Base-by-base conservation (phyloP, 2,113 vertebrate species). In the Anoplopoma fimbria region DNA sequence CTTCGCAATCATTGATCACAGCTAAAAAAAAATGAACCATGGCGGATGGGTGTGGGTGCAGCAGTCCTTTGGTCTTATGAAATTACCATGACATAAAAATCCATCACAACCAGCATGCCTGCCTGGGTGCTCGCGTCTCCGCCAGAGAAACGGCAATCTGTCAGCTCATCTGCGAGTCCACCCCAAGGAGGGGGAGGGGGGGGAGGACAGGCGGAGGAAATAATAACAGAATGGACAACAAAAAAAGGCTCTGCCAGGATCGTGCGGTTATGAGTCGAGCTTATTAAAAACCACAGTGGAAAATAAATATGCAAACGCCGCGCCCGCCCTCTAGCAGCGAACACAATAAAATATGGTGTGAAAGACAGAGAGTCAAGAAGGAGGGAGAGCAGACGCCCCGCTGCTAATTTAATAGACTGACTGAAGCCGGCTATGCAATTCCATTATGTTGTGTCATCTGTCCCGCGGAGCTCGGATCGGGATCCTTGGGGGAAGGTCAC, bases 131-230 rank as follows among this genome's bases (percentile, higher is more conserved):
- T 88, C 55, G 27, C 74, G 64, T 77, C 86, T 84, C 68, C 78
- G 85, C 58, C 89, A 90, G 78, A 86, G 88, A 60, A 64, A 83
- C 65, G n/a, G 88, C 92, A 93, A 94, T 93, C 91, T 92, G 92
- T 93, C 81, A 71, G 77, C 82, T 91, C 89, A 90, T 94, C 91
- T 92, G 90, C n/a, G 47, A 80, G 85, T 72, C 75, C 73, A 73
- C 84, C 80, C 81, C 73, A 51, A 79, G 80, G 68, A 87, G 67
- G 64, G 62, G 62, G 60, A 79, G 80, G 68, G 86, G 67, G 64
- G 62, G 62, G 60, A 61, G 73, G 69, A 81, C 61, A 13, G 81
- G 84, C 33, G 36, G 78, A 84, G 70, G 14, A 7, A 88, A 92
- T 88, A 89, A 93, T 89, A 91, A 92, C 86, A 87, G 80, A 86